Percentiles rank a stretch among this genome's conserved stretches.
These are phyloP conservation scores for Thymelicus lineola DNA, from an alignment of 2,888 invertebrate species.

Conservation along the genomic window DNA sequence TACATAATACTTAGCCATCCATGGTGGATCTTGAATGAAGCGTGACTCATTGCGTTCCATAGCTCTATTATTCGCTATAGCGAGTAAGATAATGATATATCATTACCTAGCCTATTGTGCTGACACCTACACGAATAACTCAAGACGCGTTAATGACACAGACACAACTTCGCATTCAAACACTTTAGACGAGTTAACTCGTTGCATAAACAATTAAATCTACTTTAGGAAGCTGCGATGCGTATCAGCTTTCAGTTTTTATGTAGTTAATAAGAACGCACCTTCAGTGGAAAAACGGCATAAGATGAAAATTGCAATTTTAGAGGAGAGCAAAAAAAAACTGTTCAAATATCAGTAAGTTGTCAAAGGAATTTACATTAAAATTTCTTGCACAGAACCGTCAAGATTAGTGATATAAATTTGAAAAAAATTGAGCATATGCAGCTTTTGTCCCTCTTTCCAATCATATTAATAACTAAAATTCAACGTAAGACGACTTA, in stretches of 20 bases:
- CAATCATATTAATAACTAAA: too few species aligned
- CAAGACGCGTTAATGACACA: conserved; percentile 13
- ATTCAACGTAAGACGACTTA: too few species aligned
- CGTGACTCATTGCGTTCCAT: not conserved
- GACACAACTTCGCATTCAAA: conserved; percentile 14
- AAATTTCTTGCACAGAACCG: too few species aligned
- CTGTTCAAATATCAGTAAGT: too few species aligned
- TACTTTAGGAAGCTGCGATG: not conserved
- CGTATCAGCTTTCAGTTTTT: not conserved
- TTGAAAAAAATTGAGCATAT: too few species aligned
- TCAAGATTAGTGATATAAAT: too few species aligned
- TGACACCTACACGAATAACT: conserved; percentile 16
- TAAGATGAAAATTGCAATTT: too few species aligned
- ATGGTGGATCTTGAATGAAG: not conserved
- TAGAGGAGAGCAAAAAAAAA: too few species aligned
- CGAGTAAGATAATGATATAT: not conserved
- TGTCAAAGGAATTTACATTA: too few species aligned
- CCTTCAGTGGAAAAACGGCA: too few species aligned
- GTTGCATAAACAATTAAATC: conserved; percentile 2
- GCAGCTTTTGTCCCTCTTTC: too few species aligned
- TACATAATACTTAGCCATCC: not conserved
- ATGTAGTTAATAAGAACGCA: too few species aligned
- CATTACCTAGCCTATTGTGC: conserved; percentile 17
- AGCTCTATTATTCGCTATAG: not conserved
- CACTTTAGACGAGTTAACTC: not conserved